phyloP scores from a whole-genome alignment of 2,888 invertebrate species.

The Eupelmus urozonus region DNA sequence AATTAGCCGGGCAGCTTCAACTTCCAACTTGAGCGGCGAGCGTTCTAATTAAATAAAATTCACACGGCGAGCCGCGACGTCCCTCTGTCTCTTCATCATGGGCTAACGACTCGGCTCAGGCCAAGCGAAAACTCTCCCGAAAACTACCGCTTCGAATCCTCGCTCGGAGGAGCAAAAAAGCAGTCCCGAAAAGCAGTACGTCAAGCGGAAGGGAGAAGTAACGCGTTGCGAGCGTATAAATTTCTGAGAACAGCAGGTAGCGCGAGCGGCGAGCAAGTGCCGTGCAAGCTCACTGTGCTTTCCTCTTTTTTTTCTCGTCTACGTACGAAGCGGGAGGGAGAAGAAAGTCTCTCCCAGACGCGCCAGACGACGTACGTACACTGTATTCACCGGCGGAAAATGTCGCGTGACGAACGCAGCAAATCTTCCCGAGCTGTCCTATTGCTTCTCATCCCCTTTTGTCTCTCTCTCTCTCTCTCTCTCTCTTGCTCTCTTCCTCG shows the following conservation, averaged over 20 bases:
- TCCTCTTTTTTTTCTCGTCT: neutral
- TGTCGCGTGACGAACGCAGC: slow-evolving; percentile 65
- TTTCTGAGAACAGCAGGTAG: slow-evolving; percentile 45
- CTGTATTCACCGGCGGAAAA: slow-evolving; percentile 57
- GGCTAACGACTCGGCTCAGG: neutral
- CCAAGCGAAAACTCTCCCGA: neutral
- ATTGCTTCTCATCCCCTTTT: slow-evolving; percentile 55
- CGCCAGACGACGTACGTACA: slow-evolving; percentile 15
- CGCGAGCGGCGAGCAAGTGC: slow-evolving; percentile 11
- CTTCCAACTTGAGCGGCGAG: no score
- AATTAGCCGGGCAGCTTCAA: no score
- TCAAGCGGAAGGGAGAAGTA: neutral
- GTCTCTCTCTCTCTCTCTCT: slow-evolving; percentile 57
- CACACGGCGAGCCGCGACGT: no score
- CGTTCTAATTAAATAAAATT: no score
- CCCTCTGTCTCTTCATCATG: neutral
- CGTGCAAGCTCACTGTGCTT: neutral
- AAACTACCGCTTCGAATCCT: neutral
- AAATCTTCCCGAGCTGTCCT: slow-evolving; percentile 61
- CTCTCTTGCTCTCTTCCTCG: slow-evolving; percentile 31
- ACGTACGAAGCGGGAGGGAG: neutral
- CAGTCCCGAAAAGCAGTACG: slow-evolving; percentile 8
- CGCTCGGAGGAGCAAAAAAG: neutral
- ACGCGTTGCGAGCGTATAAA: slow-evolving; percentile 42
- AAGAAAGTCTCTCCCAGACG: neutral